Evolutionary conservation across 64 coral and sea anemone genomes (phyloP), one percentile per base, ranked within the genome.

Genomic region (Porites australiensis): DNA sequence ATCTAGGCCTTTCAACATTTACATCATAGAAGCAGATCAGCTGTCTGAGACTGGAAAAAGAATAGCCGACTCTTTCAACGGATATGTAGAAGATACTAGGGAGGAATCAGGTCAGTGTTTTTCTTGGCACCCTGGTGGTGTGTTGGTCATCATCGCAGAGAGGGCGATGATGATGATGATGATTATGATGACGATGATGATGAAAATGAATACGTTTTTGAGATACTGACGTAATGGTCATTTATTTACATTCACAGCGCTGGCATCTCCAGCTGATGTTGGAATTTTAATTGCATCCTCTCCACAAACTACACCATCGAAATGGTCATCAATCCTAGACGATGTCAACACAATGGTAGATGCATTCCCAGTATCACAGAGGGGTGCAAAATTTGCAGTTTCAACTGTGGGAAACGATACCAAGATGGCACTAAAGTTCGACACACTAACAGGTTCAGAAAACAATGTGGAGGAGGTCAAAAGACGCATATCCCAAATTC

Each of bases 221-320:
- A n/a, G n/a, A 6, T 10, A 23, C 19, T 23, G 27, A 37, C 27
- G 27, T 37, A 37, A 37, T 37, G 13, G 12, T 81, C 13, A 61
- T 81, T 6, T 47, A 13, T 68, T 83, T 7, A 18, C 43, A n/a
- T 4, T 19, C 16, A 67, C 81, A 93, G 90, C 54, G 16, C 59
- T 78, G 11, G 49, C 90, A 48, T 12, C 57, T 13, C 66, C 70
- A 67, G 82, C 76, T n/a, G 90, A 93, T 79, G 72, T 93, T 79
- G 90, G 90, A 14, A 53, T 93, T 65, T 75, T 93, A 37, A 70
- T 93, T 70, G 82, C 81, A 18, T 83, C 90, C 11, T 93, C 90
- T 55, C 58, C 90, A 87, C 54, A 83, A 74, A 93, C 90, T 48
- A 93, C 90, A 58, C 90, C 90, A 23, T 18, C 83, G 27, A 86